phyloP scores from a whole-genome alignment of 2,888 invertebrate species.

The Autographa gamma region DNA sequence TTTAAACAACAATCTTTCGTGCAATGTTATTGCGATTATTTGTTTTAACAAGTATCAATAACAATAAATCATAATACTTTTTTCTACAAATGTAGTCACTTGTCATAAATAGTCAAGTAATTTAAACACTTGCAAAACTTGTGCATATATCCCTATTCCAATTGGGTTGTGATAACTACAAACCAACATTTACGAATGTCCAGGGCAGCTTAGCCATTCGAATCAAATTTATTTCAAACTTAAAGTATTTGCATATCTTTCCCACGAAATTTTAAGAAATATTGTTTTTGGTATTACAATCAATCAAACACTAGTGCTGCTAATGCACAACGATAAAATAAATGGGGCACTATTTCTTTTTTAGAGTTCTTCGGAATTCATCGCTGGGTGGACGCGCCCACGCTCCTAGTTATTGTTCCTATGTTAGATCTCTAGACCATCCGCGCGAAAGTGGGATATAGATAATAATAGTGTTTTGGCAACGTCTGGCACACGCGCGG shows the following conservation, averaged over 20 bases:
- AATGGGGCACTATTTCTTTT: slow-evolving; percentile 15
- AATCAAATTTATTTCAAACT: slow-evolving; percentile 46
- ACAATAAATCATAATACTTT: slow-evolving; percentile 30
- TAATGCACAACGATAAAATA: slow-evolving; percentile 41
- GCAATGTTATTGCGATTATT: slow-evolving; percentile 10
- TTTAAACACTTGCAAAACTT: slow-evolving; percentile 1
- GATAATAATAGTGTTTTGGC: slow-evolving; percentile 79
- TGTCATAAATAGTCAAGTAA: background rate
- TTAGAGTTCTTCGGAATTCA: slow-evolving; percentile 16
- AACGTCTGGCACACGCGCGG: slow-evolving; percentile 61
- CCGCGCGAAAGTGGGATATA: slow-evolving; percentile 52
- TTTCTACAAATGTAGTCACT: slow-evolving; percentile 15
- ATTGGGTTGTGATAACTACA: slow-evolving; percentile 5
- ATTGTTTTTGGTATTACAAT: slow-evolving; percentile 21
- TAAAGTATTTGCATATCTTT: slow-evolving; percentile 27
- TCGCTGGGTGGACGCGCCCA: slow-evolving; percentile 22
- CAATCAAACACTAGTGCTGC: slow-evolving; percentile 25
- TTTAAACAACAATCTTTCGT: slow-evolving; percentile 6
- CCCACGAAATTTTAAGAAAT: slow-evolving; percentile 25
- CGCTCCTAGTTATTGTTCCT: slow-evolving; percentile 27
- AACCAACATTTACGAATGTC: slow-evolving; percentile 35
- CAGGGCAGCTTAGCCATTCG: slow-evolving; percentile 44
- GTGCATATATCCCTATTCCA: slow-evolving; percentile 1
- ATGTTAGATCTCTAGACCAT: slow-evolving; percentile 35
- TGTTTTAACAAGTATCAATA: slow-evolving; percentile 19